These are phyloP conservation scores for Hirtodrosophila histrioides DNA, from an alignment of 2,888 invertebrate species.

Conservation along the genomic window DNA sequence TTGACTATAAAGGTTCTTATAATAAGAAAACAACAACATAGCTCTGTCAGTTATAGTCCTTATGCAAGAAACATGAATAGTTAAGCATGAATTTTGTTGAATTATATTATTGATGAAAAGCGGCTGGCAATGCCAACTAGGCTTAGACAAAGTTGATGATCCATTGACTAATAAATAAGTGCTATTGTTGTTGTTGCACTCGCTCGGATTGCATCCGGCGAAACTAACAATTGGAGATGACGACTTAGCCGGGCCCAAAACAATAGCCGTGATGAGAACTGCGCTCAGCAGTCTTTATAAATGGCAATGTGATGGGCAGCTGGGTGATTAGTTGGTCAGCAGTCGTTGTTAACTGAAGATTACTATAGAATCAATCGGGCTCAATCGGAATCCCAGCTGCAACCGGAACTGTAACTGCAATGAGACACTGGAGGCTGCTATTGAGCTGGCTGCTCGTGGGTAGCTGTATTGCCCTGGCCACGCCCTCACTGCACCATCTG, in stretches of 20 bases:
- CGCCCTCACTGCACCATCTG: conserved; percentile 51
- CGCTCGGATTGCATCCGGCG: conserved; percentile 36
- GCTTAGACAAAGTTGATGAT: conserved; percentile 7
- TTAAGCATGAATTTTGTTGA: too few species aligned
- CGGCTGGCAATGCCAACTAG: conserved; percentile 9
- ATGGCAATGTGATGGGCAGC: conserved; percentile 29
- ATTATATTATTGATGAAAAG: conserved; percentile 6
- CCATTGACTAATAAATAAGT: too few species aligned
- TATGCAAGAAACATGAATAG: too few species aligned
- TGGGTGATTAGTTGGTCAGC: conserved; percentile 47
- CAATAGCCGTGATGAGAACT: conserved; percentile 49
- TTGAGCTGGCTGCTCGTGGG: conserved; percentile 44
- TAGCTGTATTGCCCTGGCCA: conserved; percentile 49
- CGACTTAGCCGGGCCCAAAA: conserved; percentile 37
- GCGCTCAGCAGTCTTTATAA: conserved; percentile 49
- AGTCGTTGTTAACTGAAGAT: conserved; percentile 18
- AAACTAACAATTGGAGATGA: conserved; percentile 22
- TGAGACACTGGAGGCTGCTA: conserved; percentile 35
- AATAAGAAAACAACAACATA: too few species aligned
- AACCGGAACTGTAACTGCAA: conserved; percentile 29
- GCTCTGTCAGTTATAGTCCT: too few species aligned
- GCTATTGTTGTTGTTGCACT: too few species aligned
- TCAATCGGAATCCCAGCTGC: background rate
- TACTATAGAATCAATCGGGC: background rate
- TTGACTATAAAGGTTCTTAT: too few species aligned